phyloP scores from a whole-genome alignment of 2,888 invertebrate species.

The Rotaria socialis region DNA sequence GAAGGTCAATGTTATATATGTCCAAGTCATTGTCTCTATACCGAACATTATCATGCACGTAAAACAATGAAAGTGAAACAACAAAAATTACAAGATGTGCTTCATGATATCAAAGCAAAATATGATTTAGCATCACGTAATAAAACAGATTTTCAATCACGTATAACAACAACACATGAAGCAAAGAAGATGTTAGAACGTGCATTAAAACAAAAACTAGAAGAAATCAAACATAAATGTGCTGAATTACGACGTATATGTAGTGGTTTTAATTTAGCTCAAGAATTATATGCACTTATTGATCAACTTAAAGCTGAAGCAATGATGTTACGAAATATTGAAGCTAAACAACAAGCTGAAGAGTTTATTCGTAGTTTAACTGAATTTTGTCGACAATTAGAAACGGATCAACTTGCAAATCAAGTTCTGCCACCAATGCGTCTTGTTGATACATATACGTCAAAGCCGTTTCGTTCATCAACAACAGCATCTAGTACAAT shows the following conservation, averaged over 20 bases:
- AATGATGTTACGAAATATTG: slow-evolving; percentile 21
- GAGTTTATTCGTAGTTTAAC: slow-evolving; percentile 27
- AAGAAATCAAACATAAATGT: slow-evolving; percentile 30
- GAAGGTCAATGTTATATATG: slow-evolving; percentile 9
- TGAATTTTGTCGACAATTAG: slow-evolving; percentile 35
- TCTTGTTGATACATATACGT: slow-evolving; percentile 24
- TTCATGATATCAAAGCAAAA: slow-evolving; percentile 21
- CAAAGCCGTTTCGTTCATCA: slow-evolving; percentile 1
- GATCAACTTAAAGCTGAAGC: slow-evolving; percentile 33
- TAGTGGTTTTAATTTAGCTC: slow-evolving; percentile 36
- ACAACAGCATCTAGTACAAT: too few relatives aligned
- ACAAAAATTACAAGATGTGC: slow-evolving; percentile 33
- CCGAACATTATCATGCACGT: slow-evolving; percentile 31
- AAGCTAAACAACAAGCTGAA: slow-evolving; percentile 35
- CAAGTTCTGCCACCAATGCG: slow-evolving; percentile 13
- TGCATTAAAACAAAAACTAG: slow-evolving; percentile 18
- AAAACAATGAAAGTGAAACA: slow-evolving; percentile 27
- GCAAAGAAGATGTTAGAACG: slow-evolving; percentile 22
- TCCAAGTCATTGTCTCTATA: neutral
- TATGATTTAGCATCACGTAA: neutral
- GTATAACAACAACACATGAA: neutral
- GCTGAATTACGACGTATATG: slow-evolving; percentile 12
- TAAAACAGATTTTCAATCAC: slow-evolving; percentile 11
- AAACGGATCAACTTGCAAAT: neutral
- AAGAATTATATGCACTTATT: slow-evolving; percentile 35